phyloP scores from a whole-genome alignment of 30 jellyfish, hydroid and myxozoan genomes.

The Chrysaora quinquecirrha region DNA sequence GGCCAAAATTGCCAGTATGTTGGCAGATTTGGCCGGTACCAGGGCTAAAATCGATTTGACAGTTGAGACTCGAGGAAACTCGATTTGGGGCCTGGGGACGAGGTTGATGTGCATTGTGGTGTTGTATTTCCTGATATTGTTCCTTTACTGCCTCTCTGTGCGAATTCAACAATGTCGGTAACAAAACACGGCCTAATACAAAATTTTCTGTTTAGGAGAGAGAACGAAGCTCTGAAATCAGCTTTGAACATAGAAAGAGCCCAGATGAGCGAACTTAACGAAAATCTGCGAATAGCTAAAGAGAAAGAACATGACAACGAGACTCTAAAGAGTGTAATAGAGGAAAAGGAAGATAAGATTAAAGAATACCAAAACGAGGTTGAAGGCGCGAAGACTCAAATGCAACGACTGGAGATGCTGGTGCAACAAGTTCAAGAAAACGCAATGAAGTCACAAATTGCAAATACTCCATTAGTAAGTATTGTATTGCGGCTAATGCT shows the following conservation, averaged over 20 bases:
- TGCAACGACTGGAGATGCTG: constrained; percentile 51
- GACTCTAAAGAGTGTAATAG: constrained; percentile 21
- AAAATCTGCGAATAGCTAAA: background rate
- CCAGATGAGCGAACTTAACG: background rate
- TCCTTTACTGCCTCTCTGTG: too few relatives aligned
- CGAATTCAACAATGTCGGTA: too few relatives aligned
- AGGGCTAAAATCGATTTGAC: too few relatives aligned
- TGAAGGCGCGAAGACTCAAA: constrained; percentile 39
- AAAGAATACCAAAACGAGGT: constrained; percentile 43
- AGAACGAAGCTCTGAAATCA: constrained; percentile 17
- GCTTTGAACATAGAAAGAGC: constrained; percentile 1
- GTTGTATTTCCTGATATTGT: too few relatives aligned
- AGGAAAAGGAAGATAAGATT: constrained; percentile 22
- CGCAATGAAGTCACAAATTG: background rate
- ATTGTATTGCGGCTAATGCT: too few relatives aligned
- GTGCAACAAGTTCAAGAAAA: constrained; percentile 55
- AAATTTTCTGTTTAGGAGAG: constrained; percentile 22
- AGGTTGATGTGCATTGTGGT: too few relatives aligned
- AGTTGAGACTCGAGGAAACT: too few relatives aligned
- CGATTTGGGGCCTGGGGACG: too few relatives aligned
- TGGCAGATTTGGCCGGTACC: too few relatives aligned
- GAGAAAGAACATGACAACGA: constrained; percentile 7
- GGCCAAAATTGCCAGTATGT: too few relatives aligned
- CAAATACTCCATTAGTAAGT: background rate
- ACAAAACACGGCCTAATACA: too few relatives aligned